These are phyloP conservation scores for Oncorhynchus gorbuscha DNA, from an alignment of 2,113 vertebrate species.

Conservation along the genomic window DNA sequence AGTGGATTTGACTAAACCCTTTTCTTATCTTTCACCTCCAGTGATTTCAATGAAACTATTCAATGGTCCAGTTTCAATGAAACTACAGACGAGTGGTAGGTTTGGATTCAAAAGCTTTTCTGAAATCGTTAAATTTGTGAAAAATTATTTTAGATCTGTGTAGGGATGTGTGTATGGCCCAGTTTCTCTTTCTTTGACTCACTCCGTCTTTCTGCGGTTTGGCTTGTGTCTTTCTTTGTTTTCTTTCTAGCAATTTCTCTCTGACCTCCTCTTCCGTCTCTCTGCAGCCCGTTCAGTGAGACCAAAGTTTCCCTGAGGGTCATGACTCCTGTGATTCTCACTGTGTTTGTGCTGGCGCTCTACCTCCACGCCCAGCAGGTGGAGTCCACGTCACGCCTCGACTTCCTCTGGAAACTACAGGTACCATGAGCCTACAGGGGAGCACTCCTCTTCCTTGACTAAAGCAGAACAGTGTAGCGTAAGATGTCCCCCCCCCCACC, in stretches of 20 bases:
- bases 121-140: too few species aligned
- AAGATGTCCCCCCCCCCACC: background rate
- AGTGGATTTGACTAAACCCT: background rate
- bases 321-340: conserved; percentile 90
- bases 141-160: background rate
- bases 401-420: conserved; percentile 99
- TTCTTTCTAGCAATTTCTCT: background rate
- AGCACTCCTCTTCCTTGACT: background rate
- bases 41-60: conserved; percentile 72
- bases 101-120: background rate
- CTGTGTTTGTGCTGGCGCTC: conserved; percentile 90
- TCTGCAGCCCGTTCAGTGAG: conserved; percentile 66
- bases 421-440: conserved; percentile 68
- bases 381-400: conserved; percentile 92
- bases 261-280: background rate
- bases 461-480: background rate
- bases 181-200: background rate
- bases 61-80: conserved; percentile 77
- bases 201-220: background rate
- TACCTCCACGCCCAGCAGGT: conserved; percentile 97
- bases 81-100: conserved; percentile 85
- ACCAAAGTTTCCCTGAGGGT: conserved; percentile 90
- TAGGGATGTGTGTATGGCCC: too few species aligned
- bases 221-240: conserved; percentile 1
- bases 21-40: conserved; percentile 34